These are phyloP conservation scores for Luehdorfia chinensis DNA, from an alignment of 1,140 invertebrate species.

Conservation along the genomic window DNA sequence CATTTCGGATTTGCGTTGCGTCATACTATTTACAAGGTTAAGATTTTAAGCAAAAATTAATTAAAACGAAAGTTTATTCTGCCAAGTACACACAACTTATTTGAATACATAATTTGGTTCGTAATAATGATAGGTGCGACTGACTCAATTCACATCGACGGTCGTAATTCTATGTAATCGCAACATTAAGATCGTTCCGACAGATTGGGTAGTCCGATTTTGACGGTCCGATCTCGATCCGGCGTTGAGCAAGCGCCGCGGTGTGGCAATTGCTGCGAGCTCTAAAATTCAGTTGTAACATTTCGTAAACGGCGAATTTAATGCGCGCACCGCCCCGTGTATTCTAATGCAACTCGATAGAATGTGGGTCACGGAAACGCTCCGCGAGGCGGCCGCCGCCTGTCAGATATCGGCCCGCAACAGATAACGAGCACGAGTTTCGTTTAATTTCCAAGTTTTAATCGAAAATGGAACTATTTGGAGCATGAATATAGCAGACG, in stretches of 20 bases:
- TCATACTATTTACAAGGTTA: no score
- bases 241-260: constrained; percentile 60
- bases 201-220: constrained; percentile 34
- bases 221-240: constrained; percentile 54
- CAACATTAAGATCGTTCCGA: constrained; percentile 10
- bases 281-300: constrained; percentile 70
- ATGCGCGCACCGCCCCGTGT: constrained; percentile 61
- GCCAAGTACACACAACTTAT: no score
- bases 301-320: constrained; percentile 74
- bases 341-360: constrained; percentile 65
- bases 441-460: not conserved
- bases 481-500: no score
- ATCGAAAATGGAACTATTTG: constrained; percentile 4
- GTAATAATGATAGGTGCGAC: not conserved
- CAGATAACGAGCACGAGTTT: not conserved
- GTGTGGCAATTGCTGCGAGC: constrained; percentile 59
- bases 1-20: no score
- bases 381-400: constrained; percentile 35
- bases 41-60: no score
- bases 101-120: no score
- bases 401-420: constrained; percentile 38
- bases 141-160: no score
- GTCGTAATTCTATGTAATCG: no score
- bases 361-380: constrained; percentile 61
- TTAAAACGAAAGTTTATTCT: no score